Base-by-base conservation (phyloP, 2,888 invertebrate genomes). In the Steinernema carpocapsae region DNA sequence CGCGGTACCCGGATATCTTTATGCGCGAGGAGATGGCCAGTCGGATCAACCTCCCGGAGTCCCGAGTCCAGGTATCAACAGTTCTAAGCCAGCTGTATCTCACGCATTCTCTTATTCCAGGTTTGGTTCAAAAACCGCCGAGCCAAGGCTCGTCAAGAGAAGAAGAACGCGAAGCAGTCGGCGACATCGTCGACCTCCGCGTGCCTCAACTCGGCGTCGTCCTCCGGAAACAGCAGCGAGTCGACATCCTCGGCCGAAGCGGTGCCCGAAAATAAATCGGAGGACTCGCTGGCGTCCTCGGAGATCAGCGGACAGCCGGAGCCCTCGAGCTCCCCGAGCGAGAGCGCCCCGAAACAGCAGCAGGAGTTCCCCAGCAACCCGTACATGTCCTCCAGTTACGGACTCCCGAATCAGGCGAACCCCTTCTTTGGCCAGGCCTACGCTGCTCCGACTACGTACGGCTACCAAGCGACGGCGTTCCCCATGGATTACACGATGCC, bases 81-180 rank as follows among this genome's bases (percentile, higher is more conserved):
- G 71, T 6, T 19, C 12, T 29, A 70, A 22, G 37, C 12, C 32
- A 72, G 19, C 46, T 22, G 17, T 29, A 56, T 14, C 19, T 70
- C 26, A 10, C 29, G 29, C 26, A 70, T 26, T 70, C 46, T 37
- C 37, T 14, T 0, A 24, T 26, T 82, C 26, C 70, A 83, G 82
- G 83, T 83, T 1, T 83, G 83, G 83, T 83, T 83, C 79, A 83
- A 83, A 71, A 83, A 83, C 45, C 79, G 83, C 1, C 75, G 83
- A 29, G 83, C 83, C 14, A 83, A 83, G 56, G 78, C 80, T 17
- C 74, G 83, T 17, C 78, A 78, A 51, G 77, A 76, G 12, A 79
- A 78, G 64, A 64, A 64, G 64, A 64, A 64, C 32, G 29, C 64
- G 32, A 64, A 64, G 64, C 64, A 64, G 64, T 32, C 64, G 64